These are phyloP conservation scores for Bombylius discolor DNA, from an alignment of 2,888 invertebrate species.

Conservation along the genomic window DNA sequence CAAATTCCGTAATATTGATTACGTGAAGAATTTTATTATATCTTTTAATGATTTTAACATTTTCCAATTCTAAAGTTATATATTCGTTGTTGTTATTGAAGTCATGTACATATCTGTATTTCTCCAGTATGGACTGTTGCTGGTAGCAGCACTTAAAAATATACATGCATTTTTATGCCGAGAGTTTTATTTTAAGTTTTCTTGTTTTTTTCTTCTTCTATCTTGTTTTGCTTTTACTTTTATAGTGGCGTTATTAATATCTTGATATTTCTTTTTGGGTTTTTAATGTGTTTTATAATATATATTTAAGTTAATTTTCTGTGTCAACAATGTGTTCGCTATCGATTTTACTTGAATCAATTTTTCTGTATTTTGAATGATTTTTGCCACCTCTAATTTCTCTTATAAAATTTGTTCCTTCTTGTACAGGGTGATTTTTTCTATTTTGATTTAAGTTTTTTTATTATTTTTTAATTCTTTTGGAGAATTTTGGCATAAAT, in stretches of 20 bases:
- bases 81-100: constrained; percentile 1
- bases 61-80: not conserved
- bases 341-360: not conserved
- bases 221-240: not conserved
- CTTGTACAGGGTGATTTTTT: not conserved
- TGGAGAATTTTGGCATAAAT: not conserved
- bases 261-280: not conserved
- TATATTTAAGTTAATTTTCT: not conserved
- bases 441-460: not conserved
- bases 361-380: not conserved
- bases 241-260: not conserved
- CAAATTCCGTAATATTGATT: not conserved
- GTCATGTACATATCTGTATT: not conserved
- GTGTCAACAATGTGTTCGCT: not conserved
- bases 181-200: no score
- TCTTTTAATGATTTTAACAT: not conserved
- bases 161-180: no score
- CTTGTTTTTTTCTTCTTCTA: not conserved
- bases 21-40: not conserved
- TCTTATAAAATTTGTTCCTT: not conserved
- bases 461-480: not conserved
- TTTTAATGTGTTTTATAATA: not conserved
- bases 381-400: not conserved
- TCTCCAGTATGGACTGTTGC: not conserved
- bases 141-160: not conserved